A percentile compares a stretch with the other conserved stretches of the same genome.
These are phyloP conservation scores for Thysanoteuthis rhombus DNA, from an alignment of 2,888 invertebrate genomes.

Conservation along the genomic window DNA sequence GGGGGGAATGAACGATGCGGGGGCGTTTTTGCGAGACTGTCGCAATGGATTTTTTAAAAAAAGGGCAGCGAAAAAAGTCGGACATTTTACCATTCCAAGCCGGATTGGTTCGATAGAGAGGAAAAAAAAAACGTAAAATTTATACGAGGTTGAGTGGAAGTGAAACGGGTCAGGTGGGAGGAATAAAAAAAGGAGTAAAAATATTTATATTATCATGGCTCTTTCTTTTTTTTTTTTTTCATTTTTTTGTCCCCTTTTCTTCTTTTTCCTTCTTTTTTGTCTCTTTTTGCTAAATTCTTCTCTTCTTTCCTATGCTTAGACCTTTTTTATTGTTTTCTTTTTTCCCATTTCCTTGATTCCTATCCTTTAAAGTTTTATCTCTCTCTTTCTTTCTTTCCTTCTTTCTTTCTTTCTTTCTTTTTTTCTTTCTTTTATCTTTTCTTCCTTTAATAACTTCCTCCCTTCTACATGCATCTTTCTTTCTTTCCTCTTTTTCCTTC, in stretches of 20 bases:
- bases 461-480: background rate
- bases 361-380: background rate
- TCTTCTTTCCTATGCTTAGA: background rate
- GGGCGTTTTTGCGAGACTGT: background rate
- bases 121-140: background rate
- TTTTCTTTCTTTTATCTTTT: too few species aligned
- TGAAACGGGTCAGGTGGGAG: background rate
- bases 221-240: background rate
- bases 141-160: background rate
- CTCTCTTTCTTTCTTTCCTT: too few species aligned
- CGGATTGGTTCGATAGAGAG: background rate
- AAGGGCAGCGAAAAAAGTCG: background rate
- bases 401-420: too few species aligned
- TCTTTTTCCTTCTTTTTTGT: background rate
- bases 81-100: background rate
- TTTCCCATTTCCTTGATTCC: background rate
- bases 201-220: background rate
- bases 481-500: background rate
- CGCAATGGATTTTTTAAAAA: background rate
- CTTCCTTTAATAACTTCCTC: too few species aligned
- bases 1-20: background rate
- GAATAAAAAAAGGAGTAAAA: too few species aligned
- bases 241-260: background rate
- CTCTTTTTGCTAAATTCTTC: too few species aligned
- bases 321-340: too few species aligned